These are phyloP conservation scores for Cheilosia vernalis DNA, from an alignment of 2,888 invertebrate species.

Conservation along the genomic window DNA sequence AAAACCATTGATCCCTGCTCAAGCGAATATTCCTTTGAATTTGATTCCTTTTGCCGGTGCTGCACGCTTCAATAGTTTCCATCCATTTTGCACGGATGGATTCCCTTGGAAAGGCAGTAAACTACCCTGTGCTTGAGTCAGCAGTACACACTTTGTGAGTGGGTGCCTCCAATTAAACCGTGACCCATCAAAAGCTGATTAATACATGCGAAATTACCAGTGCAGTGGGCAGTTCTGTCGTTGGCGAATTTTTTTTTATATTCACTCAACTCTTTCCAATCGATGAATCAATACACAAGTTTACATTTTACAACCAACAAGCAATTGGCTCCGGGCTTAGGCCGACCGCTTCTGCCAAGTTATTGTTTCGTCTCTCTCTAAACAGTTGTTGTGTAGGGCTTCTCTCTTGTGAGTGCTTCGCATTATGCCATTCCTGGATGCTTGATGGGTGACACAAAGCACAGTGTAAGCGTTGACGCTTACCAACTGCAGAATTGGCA, in stretches of 20 bases:
- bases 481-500: conserved; percentile 59
- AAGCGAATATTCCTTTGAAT: conserved; percentile 64
- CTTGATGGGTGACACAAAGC: conserved; percentile 39
- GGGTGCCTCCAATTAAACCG: conserved; percentile 40
- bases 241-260: neutral
- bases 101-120: conserved; percentile 22
- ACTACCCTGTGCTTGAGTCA: conserved; percentile 15
- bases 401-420: conserved; percentile 19
- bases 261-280: neutral
- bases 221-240: conserved; percentile 1
- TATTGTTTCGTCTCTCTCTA: conserved; percentile 26
- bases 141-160: neutral
- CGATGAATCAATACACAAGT: conserved; percentile 43
- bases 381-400: conserved; percentile 39
- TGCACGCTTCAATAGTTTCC: conserved; percentile 43
- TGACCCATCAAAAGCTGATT: conserved; percentile 50
- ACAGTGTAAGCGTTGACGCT: conserved; percentile 45
- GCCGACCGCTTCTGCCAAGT: conserved; percentile 5
- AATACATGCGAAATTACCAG: conserved; percentile 12
- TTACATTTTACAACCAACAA: neutral
- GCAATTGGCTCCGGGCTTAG: neutral
- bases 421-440: conserved; percentile 51
- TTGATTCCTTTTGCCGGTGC: conserved; percentile 48
- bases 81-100: conserved; percentile 47
- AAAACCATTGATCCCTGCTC: conserved; percentile 38